A percentile compares a stretch with the other conserved stretches of the same genome.
phyloP scores from a whole-genome alignment of 2,113 vertebrate species.

The Psammodynastes pulverulentus region DNA sequence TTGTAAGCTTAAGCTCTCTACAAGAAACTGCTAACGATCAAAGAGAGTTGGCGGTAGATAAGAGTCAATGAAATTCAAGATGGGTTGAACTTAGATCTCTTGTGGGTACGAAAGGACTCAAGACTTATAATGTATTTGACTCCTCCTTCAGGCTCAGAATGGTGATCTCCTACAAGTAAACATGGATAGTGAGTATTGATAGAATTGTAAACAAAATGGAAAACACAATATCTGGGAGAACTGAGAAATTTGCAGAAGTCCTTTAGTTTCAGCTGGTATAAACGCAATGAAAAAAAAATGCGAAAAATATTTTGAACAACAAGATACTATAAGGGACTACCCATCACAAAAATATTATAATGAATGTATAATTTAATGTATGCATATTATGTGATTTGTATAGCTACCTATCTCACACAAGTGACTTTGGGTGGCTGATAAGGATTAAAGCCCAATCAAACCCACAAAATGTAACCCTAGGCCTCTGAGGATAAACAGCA shows the following conservation, averaged over 20 bases:
- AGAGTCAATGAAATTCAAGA: neutral
- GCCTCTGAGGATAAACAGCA: neutral
- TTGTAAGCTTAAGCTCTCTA: neutral
- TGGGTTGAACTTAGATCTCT: neutral
- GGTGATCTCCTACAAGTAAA: neutral
- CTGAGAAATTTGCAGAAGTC: neutral
- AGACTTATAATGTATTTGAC: neutral
- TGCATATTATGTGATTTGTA: neutral
- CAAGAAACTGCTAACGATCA: neutral
- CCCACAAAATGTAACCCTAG: neutral
- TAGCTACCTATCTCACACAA: neutral
- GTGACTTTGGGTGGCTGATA: neutral
- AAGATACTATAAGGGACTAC: neutral
- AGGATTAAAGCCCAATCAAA: neutral
- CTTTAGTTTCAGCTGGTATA: neutral
- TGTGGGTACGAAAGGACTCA: neutral
- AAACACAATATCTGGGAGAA: neutral
- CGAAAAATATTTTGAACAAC: neutral
- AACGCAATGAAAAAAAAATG: neutral
- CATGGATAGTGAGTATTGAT: too few relatives aligned
- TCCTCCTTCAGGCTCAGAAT: neutral
- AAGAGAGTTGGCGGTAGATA: neutral
- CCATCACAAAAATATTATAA: neutral
- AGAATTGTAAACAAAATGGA: neutral
- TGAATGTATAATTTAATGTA: neutral